phyloP scores from a whole-genome alignment of 1,140 invertebrate species.

The Grapholita molesta region DNA sequence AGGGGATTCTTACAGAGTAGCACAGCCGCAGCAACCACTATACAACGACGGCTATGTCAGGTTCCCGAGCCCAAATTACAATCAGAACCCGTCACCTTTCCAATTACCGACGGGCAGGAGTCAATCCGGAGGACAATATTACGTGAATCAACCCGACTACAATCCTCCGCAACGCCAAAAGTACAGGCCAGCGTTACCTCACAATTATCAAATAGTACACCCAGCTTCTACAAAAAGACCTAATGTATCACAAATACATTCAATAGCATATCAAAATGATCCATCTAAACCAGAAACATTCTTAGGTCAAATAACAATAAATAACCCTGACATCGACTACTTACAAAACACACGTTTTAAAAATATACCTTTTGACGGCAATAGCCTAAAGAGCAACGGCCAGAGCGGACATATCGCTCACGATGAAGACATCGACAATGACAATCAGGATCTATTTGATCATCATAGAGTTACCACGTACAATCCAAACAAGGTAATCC shows the following conservation, averaged over 20 bases:
- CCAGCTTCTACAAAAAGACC: conserved; percentile 72
- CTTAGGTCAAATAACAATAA: conserved; percentile 79
- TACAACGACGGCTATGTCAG: conserved; percentile 57
- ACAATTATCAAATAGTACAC: conserved; percentile 70
- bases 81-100: conserved; percentile 72
- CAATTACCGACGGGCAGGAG: conserved; percentile 70
- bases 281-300: conserved; percentile 80
- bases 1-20: conserved; percentile 56
- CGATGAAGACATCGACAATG: conserved; percentile 68
- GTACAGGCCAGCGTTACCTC: conserved; percentile 64
- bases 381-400: conserved; percentile 66
- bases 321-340: conserved; percentile 77
- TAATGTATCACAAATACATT: conserved; percentile 67
- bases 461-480: conserved; percentile 71
- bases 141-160: conserved; percentile 71
- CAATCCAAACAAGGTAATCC: conserved; percentile 63
- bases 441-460: conserved; percentile 73
- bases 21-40: conserved; percentile 52
- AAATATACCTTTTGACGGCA: conserved; percentile 67
- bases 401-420: conserved; percentile 63
- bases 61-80: conserved; percentile 67
- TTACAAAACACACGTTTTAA: conserved; percentile 67
- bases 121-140: conserved; percentile 67
- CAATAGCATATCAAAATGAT: conserved; percentile 75
- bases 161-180: conserved; percentile 52